A percentile compares a stretch with the other conserved stretches of the same genome.
phyloP scores from a whole-genome alignment of 2,797 vertebrate species.

The Benthosema pterotum region DNA sequence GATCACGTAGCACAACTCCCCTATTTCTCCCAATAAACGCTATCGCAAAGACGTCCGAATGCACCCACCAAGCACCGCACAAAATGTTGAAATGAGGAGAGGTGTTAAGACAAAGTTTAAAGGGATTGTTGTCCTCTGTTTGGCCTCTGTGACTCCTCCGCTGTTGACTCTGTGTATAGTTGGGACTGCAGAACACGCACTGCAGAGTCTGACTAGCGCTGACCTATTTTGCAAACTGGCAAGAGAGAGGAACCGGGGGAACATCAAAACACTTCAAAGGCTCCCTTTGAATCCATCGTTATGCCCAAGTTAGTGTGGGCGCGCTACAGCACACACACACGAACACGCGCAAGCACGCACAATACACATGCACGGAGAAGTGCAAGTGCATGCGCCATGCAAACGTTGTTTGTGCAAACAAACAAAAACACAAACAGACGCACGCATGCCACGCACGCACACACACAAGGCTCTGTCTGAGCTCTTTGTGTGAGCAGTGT shows the following conservation, averaged over 20 bases:
- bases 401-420: conserved; percentile 43
- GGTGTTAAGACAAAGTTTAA: conserved; percentile 54
- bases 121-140: conserved; percentile 55
- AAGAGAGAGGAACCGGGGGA: conserved; percentile 81
- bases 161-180: conserved; percentile 60
- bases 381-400: not conserved
- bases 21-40: no score
- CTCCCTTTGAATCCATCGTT: conserved; percentile 79
- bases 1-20: no score
- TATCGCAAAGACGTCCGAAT: conserved; percentile 15
- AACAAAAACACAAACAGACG: not conserved
- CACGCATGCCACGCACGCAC: conserved; percentile 9
- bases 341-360: conserved; percentile 12
- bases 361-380: not conserved
- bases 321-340: conserved; percentile 6
- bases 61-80: not conserved
- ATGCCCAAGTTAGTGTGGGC: conserved; percentile 72
- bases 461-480: conserved; percentile 68
- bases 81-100: conserved; percentile 28
- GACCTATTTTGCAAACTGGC: conserved; percentile 85
- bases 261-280: conserved; percentile 85
- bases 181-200: conserved; percentile 65
- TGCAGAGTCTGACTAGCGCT: conserved; percentile 76
- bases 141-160: conserved; percentile 60
- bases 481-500: conserved; percentile 79